A percentile compares a stretch with the other conserved stretches of the same genome.
phyloP scores from a whole-genome alignment of 2,113 vertebrate genomes.

The Vulpes vulpes region DNA sequence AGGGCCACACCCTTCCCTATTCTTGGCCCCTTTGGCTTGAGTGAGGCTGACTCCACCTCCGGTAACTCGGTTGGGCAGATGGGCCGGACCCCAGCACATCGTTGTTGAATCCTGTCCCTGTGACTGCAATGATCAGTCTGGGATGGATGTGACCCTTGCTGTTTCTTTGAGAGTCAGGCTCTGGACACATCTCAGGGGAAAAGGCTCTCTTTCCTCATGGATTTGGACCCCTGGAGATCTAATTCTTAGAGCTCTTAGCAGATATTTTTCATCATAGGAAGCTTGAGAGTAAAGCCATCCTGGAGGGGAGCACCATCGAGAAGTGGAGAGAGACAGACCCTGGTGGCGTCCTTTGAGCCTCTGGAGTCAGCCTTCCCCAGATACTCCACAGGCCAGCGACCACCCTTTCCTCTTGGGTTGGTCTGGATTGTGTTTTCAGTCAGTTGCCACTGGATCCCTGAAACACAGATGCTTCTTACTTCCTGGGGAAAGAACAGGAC shows the following conservation, averaged over 20 bases:
- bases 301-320: not conserved
- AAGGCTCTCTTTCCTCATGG: not conserved
- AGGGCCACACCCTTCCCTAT: rapidly evolving
- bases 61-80: not conserved
- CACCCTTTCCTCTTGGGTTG: rapidly evolving
- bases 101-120: not conserved
- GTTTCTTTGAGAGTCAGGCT: not conserved
- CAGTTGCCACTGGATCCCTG: not conserved
- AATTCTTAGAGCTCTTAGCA: not conserved
- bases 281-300: not conserved
- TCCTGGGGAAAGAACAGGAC: not conserved
- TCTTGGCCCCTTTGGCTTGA: not conserved
- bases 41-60: not conserved
- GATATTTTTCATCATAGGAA: not conserved
- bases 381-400: rapidly evolving
- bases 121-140: not conserved
- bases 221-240: not conserved
- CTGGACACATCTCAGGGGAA: not conserved
- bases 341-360: not conserved
- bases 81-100: rapidly evolving
- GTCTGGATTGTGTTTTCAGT: not conserved
- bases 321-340: rapidly evolving
- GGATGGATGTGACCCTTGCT: not conserved
- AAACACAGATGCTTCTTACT: not conserved
- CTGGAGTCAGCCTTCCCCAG: not conserved